Evolutionary conservation across 1,140 invertebrate species (phyloP), one percentile per base, ranked within the genome.

Genomic region (Euura saliciscinereae): DNA sequence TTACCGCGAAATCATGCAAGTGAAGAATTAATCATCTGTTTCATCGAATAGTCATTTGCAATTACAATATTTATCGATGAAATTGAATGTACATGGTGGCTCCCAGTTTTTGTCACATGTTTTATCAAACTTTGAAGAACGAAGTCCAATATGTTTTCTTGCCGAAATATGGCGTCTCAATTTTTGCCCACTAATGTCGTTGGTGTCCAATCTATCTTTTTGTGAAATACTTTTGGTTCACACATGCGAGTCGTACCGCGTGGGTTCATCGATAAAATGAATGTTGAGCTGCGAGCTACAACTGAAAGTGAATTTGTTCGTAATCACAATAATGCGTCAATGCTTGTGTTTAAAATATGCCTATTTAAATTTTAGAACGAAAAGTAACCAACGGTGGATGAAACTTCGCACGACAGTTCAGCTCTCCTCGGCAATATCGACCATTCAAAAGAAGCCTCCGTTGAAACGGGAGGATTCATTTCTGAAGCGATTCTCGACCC

Each of bases 391-490:
- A 82, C 91, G 95, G 87, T 98, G 97, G 97, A 95, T 96, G 92
- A 97, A 98, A 86, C 88, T 98, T 71, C 89, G 96, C 59, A 97
- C 96, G 43, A 97, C 96, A 2, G 95, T 98, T 70, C 96, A 97
- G 85, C 89, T 97, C 73, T 95, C 96, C 45, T 96, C 94, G 51
- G 96, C 96, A 44, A 96, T 98, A 81, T 84, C 84, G 2, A 85
- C 86, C 46, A 85, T 87, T 5, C 83, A 84, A 71, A 87, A 94
- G 85, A 96, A 96, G 79, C 93, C 95, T 43, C 92, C 95, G 2
- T 87, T 98, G 75, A 96, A 97, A 81, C 90, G 97, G 68, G 96
- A 98, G 88, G 97, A 98, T 82, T 98, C 97, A 0, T 99, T 98
- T 83, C 88, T 99, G 74, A 96, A 97, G 84, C 90, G 96, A 75